Percentiles rank a stretch among this genome's conserved stretches.
These are phyloP conservation scores for Rhombomys opimus DNA, from an alignment of 2,113 vertebrate genomes.

Conservation along the genomic window DNA sequence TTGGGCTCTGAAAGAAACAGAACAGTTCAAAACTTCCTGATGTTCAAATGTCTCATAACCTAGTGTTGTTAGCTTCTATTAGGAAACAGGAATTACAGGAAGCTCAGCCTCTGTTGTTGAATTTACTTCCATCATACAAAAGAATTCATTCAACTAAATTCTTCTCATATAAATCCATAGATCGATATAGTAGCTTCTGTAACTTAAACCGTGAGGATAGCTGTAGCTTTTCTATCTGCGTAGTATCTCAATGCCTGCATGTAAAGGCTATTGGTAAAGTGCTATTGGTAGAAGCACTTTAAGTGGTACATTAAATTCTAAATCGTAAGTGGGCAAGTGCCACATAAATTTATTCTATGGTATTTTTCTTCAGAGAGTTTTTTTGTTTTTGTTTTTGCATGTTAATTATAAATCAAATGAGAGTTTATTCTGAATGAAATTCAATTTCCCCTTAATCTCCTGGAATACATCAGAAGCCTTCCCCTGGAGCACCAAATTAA, in stretches of 20 bases:
- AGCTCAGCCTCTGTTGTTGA: not conserved
- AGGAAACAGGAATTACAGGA: not conserved
- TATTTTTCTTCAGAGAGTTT: not conserved
- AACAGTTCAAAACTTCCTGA: not conserved
- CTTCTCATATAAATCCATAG: not conserved
- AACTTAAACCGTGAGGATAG: not conserved
- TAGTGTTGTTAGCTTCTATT: not conserved
- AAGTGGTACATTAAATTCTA: conserved; percentile 21
- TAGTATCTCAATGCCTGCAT: not conserved
- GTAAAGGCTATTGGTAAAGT: not conserved
- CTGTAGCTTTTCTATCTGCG: not conserved
- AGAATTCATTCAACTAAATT: not conserved
- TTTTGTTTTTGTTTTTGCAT: not conserved
- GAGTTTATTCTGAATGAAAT: conserved; percentile 44
- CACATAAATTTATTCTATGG: not conserved
- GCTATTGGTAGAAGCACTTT: not conserved
- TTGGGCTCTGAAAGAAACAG: not conserved
- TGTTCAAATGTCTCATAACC: conserved; percentile 3
- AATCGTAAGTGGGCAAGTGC: not conserved
- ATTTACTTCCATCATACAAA: not conserved
- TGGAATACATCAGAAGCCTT: conserved; percentile 27
- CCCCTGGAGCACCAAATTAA: not conserved
- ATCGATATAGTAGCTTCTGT: not conserved
- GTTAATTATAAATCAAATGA: conserved; percentile 29
- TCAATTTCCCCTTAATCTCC: conserved; percentile 26